Evolutionary conservation across 2,113 vertebrate species (phyloP).

Genomic region (Tachuris rubrigastra): DNA sequence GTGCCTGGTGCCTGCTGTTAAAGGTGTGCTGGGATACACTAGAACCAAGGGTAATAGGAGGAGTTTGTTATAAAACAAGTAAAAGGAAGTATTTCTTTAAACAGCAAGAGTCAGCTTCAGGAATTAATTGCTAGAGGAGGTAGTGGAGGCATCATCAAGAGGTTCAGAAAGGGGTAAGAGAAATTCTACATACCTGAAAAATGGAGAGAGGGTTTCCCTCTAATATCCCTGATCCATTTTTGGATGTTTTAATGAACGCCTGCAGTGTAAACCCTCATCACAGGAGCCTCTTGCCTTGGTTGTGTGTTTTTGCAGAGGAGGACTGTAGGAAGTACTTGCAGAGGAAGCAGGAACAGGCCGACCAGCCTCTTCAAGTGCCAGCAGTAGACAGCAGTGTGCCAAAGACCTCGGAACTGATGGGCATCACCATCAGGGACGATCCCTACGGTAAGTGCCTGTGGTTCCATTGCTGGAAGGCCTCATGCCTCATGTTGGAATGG

Average conservation of each 20-base stretch:
- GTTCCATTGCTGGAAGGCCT: not conserved
- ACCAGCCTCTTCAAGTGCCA: conserved; percentile 85
- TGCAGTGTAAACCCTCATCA: not conserved
- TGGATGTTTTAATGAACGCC: not conserved
- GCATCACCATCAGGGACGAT: conserved; percentile 86
- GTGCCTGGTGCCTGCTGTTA: not conserved
- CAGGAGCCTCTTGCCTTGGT: not conserved
- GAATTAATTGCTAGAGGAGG: not conserved
- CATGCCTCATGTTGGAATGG: fast-evolving
- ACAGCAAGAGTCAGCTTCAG: not conserved
- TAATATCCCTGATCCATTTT: not conserved
- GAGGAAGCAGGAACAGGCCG: conserved; percentile 59
- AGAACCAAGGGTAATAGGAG: not conserved
- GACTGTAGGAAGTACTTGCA: conserved; percentile 83
- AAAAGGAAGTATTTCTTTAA: not conserved
- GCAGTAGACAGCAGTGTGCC: conserved; percentile 88
- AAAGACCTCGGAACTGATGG: conserved; percentile 58
- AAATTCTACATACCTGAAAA: not conserved
- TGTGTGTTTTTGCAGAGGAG: conserved; percentile 74
- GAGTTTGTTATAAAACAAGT: not conserved
- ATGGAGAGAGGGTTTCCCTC: not conserved
- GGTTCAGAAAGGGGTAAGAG: not conserved
- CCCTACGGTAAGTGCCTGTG: conserved; percentile 68
- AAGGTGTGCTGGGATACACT: not conserved
- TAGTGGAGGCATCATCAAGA: not conserved